These are phyloP conservation scores for Clarias fuscus DNA, from an alignment of 2,797 vertebrate species.

Conservation along the genomic window DNA sequence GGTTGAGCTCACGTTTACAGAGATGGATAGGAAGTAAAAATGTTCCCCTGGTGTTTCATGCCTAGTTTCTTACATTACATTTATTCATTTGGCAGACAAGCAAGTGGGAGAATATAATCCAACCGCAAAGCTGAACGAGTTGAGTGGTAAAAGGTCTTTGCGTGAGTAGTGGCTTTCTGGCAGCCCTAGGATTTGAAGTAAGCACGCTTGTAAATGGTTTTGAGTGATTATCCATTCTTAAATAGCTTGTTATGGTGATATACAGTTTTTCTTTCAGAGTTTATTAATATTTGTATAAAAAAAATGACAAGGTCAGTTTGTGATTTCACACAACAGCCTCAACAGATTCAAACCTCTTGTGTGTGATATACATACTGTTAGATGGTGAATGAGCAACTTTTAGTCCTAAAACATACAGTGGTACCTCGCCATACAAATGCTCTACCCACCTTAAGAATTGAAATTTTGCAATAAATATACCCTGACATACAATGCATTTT, in stretches of 20 bases:
- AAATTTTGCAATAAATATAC: no score
- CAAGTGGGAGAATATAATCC: background rate
- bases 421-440: no score
- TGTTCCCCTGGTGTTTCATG: constrained; percentile 8
- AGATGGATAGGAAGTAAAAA: background rate
- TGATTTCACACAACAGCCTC: background rate
- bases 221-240: background rate
- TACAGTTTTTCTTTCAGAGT: background rate
- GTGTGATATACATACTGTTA: background rate
- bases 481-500: no score
- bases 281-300: background rate
- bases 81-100: constrained; percentile 13
- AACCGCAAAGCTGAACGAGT: background rate
- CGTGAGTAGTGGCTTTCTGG: background rate
- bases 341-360: background rate
- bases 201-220: background rate
- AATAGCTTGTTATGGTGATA: background rate
- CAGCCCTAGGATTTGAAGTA: background rate
- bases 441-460: no score
- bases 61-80: constrained; percentile 28
- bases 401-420: background rate
- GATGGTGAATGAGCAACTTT: background rate
- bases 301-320: background rate
- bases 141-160: background rate
- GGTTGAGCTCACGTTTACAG: constrained; percentile 2